Evolutionary conservation across 1,140 invertebrate genomes (phyloP).

Genomic region (Saccostrea echinata): DNA sequence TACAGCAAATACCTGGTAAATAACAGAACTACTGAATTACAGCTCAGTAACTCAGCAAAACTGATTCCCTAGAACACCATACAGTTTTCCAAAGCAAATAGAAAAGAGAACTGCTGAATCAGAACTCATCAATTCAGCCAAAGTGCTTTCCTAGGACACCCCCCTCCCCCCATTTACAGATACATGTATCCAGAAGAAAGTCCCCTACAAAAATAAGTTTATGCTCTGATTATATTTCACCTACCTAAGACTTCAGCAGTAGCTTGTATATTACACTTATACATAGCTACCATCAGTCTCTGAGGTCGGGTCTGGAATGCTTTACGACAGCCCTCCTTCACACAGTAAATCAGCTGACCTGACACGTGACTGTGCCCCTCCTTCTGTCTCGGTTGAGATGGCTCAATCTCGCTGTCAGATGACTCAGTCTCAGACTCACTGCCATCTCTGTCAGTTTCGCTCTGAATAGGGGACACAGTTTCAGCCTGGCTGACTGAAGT

Average conservation of each 20-base stretch:
- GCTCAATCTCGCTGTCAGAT: neutral
- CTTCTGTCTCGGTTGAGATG: neutral
- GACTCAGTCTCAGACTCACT: conserved; percentile 26
- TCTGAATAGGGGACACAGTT: neutral
- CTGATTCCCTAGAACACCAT: too few species aligned
- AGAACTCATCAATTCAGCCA: too few species aligned
- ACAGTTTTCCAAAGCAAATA: too few species aligned
- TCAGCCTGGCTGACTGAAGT: neutral
- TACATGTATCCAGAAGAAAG: too few species aligned
- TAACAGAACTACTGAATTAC: too few species aligned
- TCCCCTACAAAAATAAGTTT: too few species aligned
- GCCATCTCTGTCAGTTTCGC: conserved; percentile 32
- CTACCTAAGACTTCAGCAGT: conserved; percentile 95
- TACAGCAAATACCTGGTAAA: too few species aligned
- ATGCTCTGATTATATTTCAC: too few species aligned
- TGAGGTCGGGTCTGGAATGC: conserved; percentile 94
- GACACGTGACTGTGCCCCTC: conserved; percentile 81
- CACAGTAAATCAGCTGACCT: conserved; percentile 94
- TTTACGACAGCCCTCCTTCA: conserved; percentile 93
- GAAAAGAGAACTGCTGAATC: too few species aligned
- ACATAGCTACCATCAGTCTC: conserved; percentile 97
- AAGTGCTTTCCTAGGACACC: too few species aligned
- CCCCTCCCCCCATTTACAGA: too few species aligned
- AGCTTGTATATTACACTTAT: conserved; percentile 94
- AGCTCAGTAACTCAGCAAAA: too few species aligned